Percentiles rank a stretch among this genome's conserved stretches.
These are phyloP conservation scores for Pachypanchax playfairii DNA, from an alignment of 2,113 vertebrate genomes.

Conservation along the genomic window DNA sequence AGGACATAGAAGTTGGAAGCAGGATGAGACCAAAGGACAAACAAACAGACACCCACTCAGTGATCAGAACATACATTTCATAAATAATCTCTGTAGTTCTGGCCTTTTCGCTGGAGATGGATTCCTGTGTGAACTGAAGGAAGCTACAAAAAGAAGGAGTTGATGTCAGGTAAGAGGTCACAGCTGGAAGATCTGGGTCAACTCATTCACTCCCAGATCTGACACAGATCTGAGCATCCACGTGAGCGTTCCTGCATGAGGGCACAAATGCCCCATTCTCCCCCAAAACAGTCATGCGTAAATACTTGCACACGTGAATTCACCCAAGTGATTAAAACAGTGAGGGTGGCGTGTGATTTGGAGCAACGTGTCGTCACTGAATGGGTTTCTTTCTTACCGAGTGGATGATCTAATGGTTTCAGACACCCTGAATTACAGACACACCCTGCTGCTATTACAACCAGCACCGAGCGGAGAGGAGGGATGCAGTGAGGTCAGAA, in stretches of 20 bases:
- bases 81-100: slow-evolving; percentile 23
- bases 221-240: slow-evolving; percentile 11
- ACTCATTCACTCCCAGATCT: background rate
- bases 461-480: slow-evolving; percentile 29
- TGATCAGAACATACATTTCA: slow-evolving; percentile 3
- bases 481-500: slow-evolving; percentile 62
- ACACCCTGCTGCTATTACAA: slow-evolving; percentile 74
- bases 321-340: slow-evolving; percentile 33
- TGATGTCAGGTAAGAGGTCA: slow-evolving; percentile 8
- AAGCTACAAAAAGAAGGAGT: too few relatives aligned
- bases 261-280: background rate
- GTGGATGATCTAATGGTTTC: slow-evolving; percentile 66
- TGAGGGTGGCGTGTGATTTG: slow-evolving; percentile 37
- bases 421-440: slow-evolving; percentile 70
- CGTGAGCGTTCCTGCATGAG: background rate
- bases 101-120: slow-evolving; percentile 1
- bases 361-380: slow-evolving; percentile 55
- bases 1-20: slow-evolving; percentile 24
- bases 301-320: slow-evolving; percentile 39
- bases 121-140: too few relatives aligned
- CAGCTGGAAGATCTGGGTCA: slow-evolving; percentile 33
- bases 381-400: slow-evolving; percentile 62
- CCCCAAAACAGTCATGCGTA: background rate
- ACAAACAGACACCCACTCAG: slow-evolving; percentile 7
- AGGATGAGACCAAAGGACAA: slow-evolving; percentile 1